Percentiles rank a stretch among this genome's conserved stretches.
phyloP scores from a whole-genome alignment of 23 tunicate genomes.

The Oikopleura albicans region DNA sequence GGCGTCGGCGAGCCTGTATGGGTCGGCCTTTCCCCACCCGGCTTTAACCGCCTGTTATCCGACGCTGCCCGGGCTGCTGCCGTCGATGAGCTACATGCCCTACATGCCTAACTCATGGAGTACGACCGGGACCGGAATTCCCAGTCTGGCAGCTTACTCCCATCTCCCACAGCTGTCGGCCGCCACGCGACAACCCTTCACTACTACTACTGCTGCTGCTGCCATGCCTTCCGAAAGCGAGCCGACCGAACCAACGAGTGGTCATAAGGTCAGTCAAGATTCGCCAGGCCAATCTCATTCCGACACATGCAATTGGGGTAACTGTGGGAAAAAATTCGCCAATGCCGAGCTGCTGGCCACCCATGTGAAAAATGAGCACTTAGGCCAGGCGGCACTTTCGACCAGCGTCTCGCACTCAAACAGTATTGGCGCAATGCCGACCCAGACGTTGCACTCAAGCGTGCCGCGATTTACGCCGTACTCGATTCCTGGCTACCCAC shows the following conservation, averaged over 20 bases:
- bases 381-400: background rate
- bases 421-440: background rate
- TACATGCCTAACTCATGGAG: background rate
- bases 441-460: background rate
- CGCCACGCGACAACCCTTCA: too few species aligned
- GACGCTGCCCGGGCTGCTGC: background rate
- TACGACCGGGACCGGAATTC: background rate
- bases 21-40: background rate
- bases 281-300: background rate
- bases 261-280: too few species aligned
- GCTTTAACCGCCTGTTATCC: background rate
- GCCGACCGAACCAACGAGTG: background rate
- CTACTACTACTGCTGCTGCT: too few species aligned
- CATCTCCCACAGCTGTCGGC: too few species aligned
- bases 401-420: background rate
- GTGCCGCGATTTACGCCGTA: background rate
- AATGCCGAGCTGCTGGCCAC: background rate
- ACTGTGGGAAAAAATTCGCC: background rate
- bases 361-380: background rate
- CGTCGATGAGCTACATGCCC: background rate
- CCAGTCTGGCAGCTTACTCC: too few species aligned
- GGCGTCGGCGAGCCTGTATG: background rate
- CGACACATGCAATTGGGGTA: background rate
- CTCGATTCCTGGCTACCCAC: background rate
- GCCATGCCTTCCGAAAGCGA: background rate